Conservation (phyloP, 2,888 invertebrate genomes). For the Cacoxenus indagator region DNA sequence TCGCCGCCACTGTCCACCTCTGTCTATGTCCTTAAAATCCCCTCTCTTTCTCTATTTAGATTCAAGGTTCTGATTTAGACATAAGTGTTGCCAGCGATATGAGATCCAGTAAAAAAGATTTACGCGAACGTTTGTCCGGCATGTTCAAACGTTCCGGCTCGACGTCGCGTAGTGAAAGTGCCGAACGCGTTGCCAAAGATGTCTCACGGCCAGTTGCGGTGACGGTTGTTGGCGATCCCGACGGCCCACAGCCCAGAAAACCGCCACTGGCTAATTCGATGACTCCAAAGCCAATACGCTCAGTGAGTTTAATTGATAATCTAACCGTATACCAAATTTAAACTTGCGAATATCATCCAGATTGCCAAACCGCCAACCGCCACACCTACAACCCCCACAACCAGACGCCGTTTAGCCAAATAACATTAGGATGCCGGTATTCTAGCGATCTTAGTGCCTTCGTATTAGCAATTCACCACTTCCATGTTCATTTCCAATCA, state of each 20-base stretch:
- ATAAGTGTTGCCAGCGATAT: conserved; percentile 76
- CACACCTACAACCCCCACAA: conserved; percentile 66
- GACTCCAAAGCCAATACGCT: conserved; percentile 68
- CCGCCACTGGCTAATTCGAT: conserved; percentile 67
- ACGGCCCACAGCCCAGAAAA: conserved; percentile 65
- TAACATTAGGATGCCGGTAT: conserved; percentile 33
- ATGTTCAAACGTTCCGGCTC: conserved; percentile 83
- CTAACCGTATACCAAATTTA: neutral
- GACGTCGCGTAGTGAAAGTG: conserved; percentile 78
- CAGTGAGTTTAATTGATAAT: conserved; percentile 45
- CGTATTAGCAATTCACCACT: neutral
- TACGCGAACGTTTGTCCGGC: conserved; percentile 84
- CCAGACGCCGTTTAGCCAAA: conserved; percentile 62
- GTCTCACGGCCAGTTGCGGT: conserved; percentile 73
- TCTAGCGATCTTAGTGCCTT: neutral
- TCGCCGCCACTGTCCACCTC: too few relatives aligned
- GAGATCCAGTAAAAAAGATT: conserved; percentile 79
- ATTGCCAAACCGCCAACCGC: conserved; percentile 67
- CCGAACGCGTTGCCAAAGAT: conserved; percentile 57
- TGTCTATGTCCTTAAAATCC: too few relatives aligned
- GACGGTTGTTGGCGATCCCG: conserved; percentile 66
- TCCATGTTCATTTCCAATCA: neutral
- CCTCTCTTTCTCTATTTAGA: conserved; percentile 49
- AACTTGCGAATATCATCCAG: conserved; percentile 39
- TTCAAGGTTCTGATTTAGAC: conserved; percentile 81